Evolutionary conservation across 2,888 invertebrate genomes (phyloP).

Genomic region (Melanostoma mellinum): DNA sequence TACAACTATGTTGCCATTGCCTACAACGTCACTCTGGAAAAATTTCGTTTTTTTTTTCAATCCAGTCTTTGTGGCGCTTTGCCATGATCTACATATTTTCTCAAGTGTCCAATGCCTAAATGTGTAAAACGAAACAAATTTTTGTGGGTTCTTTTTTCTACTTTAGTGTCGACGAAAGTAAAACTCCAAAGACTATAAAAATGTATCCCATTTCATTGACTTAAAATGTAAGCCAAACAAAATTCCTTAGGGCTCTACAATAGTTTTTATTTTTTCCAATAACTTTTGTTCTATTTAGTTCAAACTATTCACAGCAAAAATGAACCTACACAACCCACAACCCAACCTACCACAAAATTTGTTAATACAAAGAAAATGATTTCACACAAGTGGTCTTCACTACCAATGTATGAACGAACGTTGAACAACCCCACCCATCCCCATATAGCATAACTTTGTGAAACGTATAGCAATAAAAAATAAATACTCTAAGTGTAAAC

Average conservation of each 20-base stretch:
- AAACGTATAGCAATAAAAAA: constrained; percentile 24
- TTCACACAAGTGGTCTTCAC: not conserved
- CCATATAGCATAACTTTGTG: not conserved
- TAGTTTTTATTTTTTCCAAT: constrained; percentile 5
- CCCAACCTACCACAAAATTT: not conserved
- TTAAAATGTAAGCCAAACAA: not conserved
- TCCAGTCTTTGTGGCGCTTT: no score
- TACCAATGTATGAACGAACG: not conserved
- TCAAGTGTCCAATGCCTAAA: not conserved
- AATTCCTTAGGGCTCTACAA: not conserved
- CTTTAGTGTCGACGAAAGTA: not conserved
- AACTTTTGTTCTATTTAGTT: not conserved
- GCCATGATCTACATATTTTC: no score
- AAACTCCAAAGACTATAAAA: not conserved
- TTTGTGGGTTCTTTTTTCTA: not conserved
- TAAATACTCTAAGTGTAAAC: constrained; percentile 51
- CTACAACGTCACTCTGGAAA: no score
- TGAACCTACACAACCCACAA: not conserved
- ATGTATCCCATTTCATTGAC: constrained; percentile 9
- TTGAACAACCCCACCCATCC: not conserved
- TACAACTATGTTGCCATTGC: no score
- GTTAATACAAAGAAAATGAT: not conserved
- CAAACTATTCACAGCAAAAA: not conserved
- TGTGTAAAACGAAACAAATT: constrained; percentile 3
- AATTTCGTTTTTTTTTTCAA: no score